Evolutionary conservation across 1,140 invertebrate genomes (phyloP), one percentile per base, ranked within the genome.

Genomic region (Lysiphlebus fabarum): DNA sequence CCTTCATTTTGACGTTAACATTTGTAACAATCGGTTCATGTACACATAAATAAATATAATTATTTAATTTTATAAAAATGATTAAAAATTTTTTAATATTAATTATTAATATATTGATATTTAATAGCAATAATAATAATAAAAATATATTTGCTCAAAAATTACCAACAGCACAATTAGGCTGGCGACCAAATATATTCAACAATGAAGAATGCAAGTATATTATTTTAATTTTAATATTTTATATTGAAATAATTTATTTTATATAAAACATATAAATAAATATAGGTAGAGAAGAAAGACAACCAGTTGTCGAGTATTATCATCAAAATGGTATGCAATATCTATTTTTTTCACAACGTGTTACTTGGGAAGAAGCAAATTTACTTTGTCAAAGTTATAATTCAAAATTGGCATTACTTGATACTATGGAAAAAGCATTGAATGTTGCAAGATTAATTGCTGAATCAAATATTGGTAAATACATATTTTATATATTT

Each of bases 401-500:
- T 43, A 60, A 67, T 37, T 64, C 61, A 6, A 65, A 47, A 48
- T 56, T 69, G 14, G 67, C 65, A 34, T 60, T 67, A 45, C 47
- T 70, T 6, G 62, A 70, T 47, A 65, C 58, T 6, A 63, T 62
- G 45, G 62, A 66, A 61, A 70, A 70, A 53, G 67, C 69, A 36
- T 17, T 45, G 1, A 33, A 7, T 12, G 50, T 69, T 12, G 62
- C 64, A 4, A 34, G 61, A 49, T 59, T 62, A 2, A 64, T 70
- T 12, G 61, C 69, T 33, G 59, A 68, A 40, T 70, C 69, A 4
- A 67, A 70, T 48, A 67, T 69, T 65, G 60, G 69, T n/a, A n/a
- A n/a, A n/a, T n/a, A n/a, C n/a, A n/a, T n/a, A n/a, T n/a, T n/a
- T n/a, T n/a, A n/a, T n/a, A n/a, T n/a, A n/a, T n/a, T n/a, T 53